Conservation (phyloP, 2,113 vertebrate genomes). For the Urocitellus parryii region DNA sequence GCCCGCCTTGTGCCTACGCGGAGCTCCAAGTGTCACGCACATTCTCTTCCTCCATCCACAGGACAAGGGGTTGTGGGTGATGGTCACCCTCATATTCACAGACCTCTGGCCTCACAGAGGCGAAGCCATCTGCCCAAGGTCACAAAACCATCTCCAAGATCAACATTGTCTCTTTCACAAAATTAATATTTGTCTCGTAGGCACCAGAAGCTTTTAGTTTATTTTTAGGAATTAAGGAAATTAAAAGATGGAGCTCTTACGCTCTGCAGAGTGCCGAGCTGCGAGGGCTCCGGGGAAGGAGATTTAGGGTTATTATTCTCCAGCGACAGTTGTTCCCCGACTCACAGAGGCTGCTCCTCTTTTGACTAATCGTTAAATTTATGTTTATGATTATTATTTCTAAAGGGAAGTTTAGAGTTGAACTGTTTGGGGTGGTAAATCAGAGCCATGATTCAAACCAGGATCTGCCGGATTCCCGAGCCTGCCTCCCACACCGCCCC, state of each 20-base stretch:
- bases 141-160: neutral
- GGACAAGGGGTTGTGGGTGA: neutral
- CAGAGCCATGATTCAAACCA: slow-evolving; percentile 13
- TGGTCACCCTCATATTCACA: neutral
- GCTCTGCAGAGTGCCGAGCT: neutral
- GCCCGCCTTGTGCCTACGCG: neutral
- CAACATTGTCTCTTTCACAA: neutral
- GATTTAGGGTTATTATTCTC: slow-evolving; percentile 63
- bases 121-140: neutral
- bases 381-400: slow-evolving; percentile 69
- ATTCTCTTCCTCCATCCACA: neutral
- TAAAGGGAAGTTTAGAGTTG: slow-evolving; percentile 62
- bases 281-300: neutral
- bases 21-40: neutral
- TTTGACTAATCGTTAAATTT: slow-evolving; percentile 71
- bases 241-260: slow-evolving; percentile 6
- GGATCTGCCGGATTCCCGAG: neutral
- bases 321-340: slow-evolving; percentile 22
- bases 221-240: slow-evolving; percentile 63
- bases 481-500: neutral
- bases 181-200: neutral
- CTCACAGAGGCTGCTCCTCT: slow-evolving; percentile 53
- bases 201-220: neutral
- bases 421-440: slow-evolving; percentile 56
- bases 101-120: neutral